phyloP scores from a whole-genome alignment of 2,888 invertebrate species.

The Mactromeris polynyma region DNA sequence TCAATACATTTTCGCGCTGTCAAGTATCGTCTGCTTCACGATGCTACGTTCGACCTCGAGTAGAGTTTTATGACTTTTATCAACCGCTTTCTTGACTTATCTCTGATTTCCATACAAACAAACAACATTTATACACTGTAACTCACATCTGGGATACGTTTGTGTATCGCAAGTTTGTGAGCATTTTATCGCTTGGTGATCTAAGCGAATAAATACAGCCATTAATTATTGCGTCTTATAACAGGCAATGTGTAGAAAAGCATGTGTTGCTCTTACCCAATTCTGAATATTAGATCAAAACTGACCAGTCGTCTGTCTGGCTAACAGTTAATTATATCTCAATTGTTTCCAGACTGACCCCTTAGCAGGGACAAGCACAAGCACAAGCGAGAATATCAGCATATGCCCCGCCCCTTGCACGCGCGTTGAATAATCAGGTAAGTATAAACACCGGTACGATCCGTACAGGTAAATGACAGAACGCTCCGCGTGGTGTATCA shows the following conservation, averaged over 20 bases:
- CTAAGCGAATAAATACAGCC: background rate
- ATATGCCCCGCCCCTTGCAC: slow-evolving; percentile 15
- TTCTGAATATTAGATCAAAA: background rate
- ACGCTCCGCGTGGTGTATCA: slow-evolving; percentile 55
- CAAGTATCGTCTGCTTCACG: background rate
- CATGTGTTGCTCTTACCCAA: background rate
- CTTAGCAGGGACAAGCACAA: background rate
- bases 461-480: slow-evolving; percentile 57
- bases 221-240: slow-evolving; percentile 5
- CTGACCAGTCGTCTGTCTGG: background rate
- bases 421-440: slow-evolving; percentile 24
- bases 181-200: background rate
- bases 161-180: background rate
- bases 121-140: background rate
- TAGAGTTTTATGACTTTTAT: background rate
- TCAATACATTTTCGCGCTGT: background rate
- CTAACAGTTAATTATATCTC: background rate
- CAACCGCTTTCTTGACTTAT: background rate
- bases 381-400: background rate
- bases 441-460: slow-evolving; percentile 26
- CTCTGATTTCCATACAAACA: background rate
- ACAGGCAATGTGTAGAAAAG: background rate
- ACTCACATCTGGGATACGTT: background rate
- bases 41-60: background rate
- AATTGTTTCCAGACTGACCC: background rate